Conservation (phyloP, 2,797 vertebrate genomes). For the Sebastes goodei region DNA sequence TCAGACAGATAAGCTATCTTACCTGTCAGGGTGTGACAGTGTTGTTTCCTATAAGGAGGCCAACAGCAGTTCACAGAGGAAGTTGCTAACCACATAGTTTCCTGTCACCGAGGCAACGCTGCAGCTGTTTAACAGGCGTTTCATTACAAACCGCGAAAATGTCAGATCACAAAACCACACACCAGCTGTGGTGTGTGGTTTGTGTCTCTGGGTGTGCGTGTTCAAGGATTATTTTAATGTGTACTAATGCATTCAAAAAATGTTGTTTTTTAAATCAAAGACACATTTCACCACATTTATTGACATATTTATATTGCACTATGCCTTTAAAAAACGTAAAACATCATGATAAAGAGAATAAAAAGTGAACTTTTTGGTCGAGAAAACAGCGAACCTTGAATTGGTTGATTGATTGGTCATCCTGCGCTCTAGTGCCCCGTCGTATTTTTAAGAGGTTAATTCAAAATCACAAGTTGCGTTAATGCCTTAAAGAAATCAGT, state of each 20-base stretch:
- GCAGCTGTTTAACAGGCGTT: background rate
- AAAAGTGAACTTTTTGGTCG: accelerated
- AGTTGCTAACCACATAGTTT: slow-evolving; percentile 41
- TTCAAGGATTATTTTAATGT: background rate
- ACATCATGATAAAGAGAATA: background rate
- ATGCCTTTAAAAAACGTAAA: background rate
- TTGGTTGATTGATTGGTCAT: slow-evolving; percentile 46
- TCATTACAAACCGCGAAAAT: background rate
- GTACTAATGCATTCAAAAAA: background rate
- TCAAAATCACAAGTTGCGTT: too few relatives aligned
- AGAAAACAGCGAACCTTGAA: background rate
- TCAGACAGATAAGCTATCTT: background rate
- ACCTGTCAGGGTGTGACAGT: slow-evolving; percentile 27
- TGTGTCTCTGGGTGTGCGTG: background rate
- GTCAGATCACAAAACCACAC: background rate
- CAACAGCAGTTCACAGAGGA: slow-evolving; percentile 25
- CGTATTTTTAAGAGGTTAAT: too few relatives aligned
- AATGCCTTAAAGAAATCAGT: too few relatives aligned
- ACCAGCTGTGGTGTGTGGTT: slow-evolving; percentile 8
- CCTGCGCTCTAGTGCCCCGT: accelerated
- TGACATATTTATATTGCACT: background rate
- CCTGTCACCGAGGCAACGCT: slow-evolving; percentile 26
- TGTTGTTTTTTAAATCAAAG: background rate
- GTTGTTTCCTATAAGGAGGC: slow-evolving; percentile 10
- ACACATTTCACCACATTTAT: background rate